Evolutionary conservation across 2,888 invertebrate species (phyloP), one percentile per base, ranked within the genome.

Genomic region (Nasonovia ribisnigri): DNA sequence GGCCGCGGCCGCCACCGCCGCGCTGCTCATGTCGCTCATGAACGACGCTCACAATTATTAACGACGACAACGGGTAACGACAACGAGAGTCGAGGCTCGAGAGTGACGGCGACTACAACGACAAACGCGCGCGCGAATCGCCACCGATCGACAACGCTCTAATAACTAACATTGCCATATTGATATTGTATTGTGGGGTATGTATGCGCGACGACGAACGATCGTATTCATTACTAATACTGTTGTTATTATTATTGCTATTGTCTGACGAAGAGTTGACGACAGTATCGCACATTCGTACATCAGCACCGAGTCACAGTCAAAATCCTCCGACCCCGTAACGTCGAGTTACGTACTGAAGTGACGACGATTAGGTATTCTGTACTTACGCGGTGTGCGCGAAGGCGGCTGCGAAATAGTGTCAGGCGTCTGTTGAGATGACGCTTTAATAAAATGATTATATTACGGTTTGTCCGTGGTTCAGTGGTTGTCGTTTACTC

Each of bases 1-100:
- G 77, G 91, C 54, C 87, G 43, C 57, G 88, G 90, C 86, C 84
- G 84, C 93, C 88, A 51, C 88, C 84, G 90, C 93, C 90, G 93
- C 86, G 86, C 90, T 93, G 92, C 87, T 84, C 90, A 84, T 91
- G 86, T 86, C 51, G 92, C 87, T 77, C 91, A 84, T 84, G 51
- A 91, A 90, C 48, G 42, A 29, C 90, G 42, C 67, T 43, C 77
- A 90, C 90, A 29, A 60, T 77, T 77, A 46, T 43, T 48, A 43
- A 42, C 48, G 20, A 57, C 89, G 57, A 43, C 77, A 46, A 88
- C 89, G 42, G 3, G 54, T 8, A 54, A 84, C 36, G 36, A 48
- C 42, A 87, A 86, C 87, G 26, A 48, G 29, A 5, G 20, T 11
- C 26, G 42, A 48, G 46, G 29, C 51, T 24, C 77, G 57, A 54